phyloP scores from a whole-genome alignment of 1,140 invertebrate genomes.

The Atta colombica region DNA sequence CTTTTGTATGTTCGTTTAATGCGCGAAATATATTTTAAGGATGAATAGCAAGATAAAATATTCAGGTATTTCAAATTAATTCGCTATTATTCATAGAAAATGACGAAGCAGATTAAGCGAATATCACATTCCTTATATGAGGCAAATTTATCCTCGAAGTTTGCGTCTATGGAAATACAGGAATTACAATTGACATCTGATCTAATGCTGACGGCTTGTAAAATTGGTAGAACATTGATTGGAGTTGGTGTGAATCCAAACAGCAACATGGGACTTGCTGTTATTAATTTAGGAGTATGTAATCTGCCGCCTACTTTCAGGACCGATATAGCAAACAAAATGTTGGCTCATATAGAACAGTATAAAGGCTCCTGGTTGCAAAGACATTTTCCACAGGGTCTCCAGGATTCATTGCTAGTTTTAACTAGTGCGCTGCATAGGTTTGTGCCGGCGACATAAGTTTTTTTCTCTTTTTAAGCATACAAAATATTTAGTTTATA shows the following conservation, averaged over 20 bases:
- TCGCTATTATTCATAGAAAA: constrained; percentile 86
- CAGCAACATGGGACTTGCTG: constrained; percentile 88
- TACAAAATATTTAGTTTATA: constrained; percentile 43
- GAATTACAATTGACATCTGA: constrained; percentile 89
- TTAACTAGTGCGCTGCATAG: constrained; percentile 87
- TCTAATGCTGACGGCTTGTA: constrained; percentile 89
- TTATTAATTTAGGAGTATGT: constrained; percentile 89
- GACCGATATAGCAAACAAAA: constrained; percentile 90
- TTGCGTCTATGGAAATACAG: constrained; percentile 86
- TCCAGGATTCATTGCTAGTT: constrained; percentile 87
- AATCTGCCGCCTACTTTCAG: constrained; percentile 89
- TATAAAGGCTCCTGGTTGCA: constrained; percentile 88
- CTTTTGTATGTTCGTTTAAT: not conserved
- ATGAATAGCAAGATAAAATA: constrained; percentile 14
- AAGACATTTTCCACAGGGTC: constrained; percentile 87
- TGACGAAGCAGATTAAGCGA: constrained; percentile 88
- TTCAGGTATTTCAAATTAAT: constrained; percentile 33
- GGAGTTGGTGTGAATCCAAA: constrained; percentile 89
- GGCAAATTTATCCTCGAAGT: constrained; percentile 84
- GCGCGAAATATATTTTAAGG: not conserved
- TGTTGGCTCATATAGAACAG: constrained; percentile 88
- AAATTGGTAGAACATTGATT: constrained; percentile 88
- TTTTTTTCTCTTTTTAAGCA: constrained; percentile 27
- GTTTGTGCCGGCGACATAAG: constrained; percentile 87
- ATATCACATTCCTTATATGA: constrained; percentile 86